Conservation (phyloP, 2,113 vertebrate genomes). For the Odocoileus hemionus region DNA sequence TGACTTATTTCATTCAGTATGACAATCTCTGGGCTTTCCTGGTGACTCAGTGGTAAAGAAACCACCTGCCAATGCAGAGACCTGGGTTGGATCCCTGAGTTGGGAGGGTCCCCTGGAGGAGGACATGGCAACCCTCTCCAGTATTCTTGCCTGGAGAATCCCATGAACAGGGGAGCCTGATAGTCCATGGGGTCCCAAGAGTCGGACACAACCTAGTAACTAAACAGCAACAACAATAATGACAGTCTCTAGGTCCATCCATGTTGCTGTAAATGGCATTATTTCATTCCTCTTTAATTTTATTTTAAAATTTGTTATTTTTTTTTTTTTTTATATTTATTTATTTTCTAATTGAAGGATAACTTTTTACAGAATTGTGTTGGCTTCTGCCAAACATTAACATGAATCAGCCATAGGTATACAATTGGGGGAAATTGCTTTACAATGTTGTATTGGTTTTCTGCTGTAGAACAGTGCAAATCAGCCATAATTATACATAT, state of each 20-base stretch:
- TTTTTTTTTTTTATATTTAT: background rate
- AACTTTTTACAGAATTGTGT: background rate
- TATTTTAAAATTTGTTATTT: background rate
- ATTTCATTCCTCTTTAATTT: background rate
- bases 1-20: background rate
- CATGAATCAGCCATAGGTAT: background rate
- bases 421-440: background rate
- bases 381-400: background rate
- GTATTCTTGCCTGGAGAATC: background rate
- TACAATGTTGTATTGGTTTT: background rate
- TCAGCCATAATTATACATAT: background rate
- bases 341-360: background rate
- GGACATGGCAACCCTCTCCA: background rate
- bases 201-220: rapidly evolving
- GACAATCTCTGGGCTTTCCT: background rate
- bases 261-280: background rate
- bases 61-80: background rate
- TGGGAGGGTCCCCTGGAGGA: background rate
- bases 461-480: background rate
- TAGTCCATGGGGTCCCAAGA: background rate
- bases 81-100: background rate
- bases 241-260: background rate
- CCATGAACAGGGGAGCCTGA: background rate
- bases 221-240: background rate
- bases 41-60: background rate